These are phyloP conservation scores for Pristis pectinata DNA, from an alignment of 2,797 vertebrate species.

Conservation along the genomic window DNA sequence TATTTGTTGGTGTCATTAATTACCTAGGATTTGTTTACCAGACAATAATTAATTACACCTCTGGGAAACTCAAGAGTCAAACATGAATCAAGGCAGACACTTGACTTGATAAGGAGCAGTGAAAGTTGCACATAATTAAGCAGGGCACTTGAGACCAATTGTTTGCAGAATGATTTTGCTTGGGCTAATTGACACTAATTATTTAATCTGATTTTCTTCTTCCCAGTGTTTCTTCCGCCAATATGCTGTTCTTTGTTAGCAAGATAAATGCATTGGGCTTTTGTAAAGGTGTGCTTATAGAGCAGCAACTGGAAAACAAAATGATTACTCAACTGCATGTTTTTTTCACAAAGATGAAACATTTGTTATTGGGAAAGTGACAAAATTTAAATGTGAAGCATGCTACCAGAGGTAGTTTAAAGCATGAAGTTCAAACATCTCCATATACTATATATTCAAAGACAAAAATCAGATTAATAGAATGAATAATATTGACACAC, in stretches of 20 bases:
- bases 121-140: constrained; percentile 98
- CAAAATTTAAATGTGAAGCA: not conserved
- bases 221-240: constrained; percentile 58
- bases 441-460: not conserved
- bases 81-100: constrained; percentile 87
- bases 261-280: constrained; percentile 46
- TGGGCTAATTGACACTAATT: constrained; percentile 99
- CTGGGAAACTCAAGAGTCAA: constrained; percentile 86
- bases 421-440: not conserved
- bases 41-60: constrained; percentile 97
- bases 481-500: not conserved
- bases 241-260: constrained; percentile 50
- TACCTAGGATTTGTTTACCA: constrained; percentile 86
- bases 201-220: constrained; percentile 99
- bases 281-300: constrained; percentile 45
- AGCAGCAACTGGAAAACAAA: constrained; percentile 13
- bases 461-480: not conserved
- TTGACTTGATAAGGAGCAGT: constrained; percentile 83
- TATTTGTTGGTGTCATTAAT: constrained; percentile 66
- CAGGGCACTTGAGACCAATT: constrained; percentile 97
- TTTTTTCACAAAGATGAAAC: not conserved
- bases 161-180: constrained; percentile 96
- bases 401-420: not conserved
- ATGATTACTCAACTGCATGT: not conserved
- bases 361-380: not conserved